Evolutionary conservation across 2,113 vertebrate genomes (phyloP), one percentile per base, ranked within the genome.

Genomic region (Illadopsis cleaveri): DNA sequence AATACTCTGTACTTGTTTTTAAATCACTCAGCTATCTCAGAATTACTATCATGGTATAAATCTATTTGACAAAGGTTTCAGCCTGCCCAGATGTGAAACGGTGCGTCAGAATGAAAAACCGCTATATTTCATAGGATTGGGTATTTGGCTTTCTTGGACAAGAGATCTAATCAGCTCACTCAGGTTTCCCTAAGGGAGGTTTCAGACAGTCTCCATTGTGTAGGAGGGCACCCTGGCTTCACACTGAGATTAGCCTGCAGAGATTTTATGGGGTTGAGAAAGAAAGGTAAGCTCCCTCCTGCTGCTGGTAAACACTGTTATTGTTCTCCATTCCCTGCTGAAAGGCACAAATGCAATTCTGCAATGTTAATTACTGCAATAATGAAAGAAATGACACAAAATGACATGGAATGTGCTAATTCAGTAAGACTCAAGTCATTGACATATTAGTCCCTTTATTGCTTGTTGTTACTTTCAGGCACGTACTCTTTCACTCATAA

Each of bases 301-400:
- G 97, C 93, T 94, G 91, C 21, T 62, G 61, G 94, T 98, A 98
- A 98, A 98, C 91, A 97, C 53, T 73, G 54, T 86, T 86, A 97
- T 96, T 98, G 97, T 97, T 96, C 96, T 90, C 42, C 62, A 16
- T 92, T 76, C 70, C 69, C 64, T 20, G 57, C 68, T 89, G 93
- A 93, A 94, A 90, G 92, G 95, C 96, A 96, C 94, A 94, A 96
- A 91, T 50, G 91, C 95, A 84, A 88, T 96, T 96, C 94, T 78
- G 82, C 72, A 65, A 92, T 42, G 93, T 68, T 97, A 97, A 98
- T 96, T 97, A 96, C 77, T 57, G 37, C 96, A 93, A 84, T 96
- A 97, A 97, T 97, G 95, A 86, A 86, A 94, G 92, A 96, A 96
- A 94, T 86, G 57, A 86, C 81, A 82, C 45, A 40, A 94, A 97